Evolutionary conservation across 2,113 vertebrate species (phyloP), one percentile per base, ranked within the genome.

Genomic region (Dermatemys mawii): DNA sequence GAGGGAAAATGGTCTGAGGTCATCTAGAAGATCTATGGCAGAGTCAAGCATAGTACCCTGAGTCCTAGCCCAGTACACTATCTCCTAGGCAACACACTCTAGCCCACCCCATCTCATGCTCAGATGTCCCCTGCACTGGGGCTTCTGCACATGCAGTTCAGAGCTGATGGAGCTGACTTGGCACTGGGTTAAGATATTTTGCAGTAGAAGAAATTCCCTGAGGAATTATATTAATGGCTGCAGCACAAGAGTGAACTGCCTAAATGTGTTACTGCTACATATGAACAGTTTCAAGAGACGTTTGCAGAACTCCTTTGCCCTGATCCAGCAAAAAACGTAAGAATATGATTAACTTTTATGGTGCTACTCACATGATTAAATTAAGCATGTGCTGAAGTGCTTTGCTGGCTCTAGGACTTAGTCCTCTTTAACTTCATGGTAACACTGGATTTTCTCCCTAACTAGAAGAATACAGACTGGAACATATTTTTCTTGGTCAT

Each of bases 191-290:
- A 78, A 2, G 4, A n/a, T 54, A 48, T 67, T 1, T 44, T 26
- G 2, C 22, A 11, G 22, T 12, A 17, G 14, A 12, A 83, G 22
- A 21, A 73, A 84, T 63, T 16, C 1, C 50, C 44, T 24, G 1
- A 4, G 53, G 3, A 63, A 27, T 84, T 93, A 12, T 22, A 1
- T 50, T 70, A 4, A 4, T 79, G 27, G 84, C 81, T 75, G 55
- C 11, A 46, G 1, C 3, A 78, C 0, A 0, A 1, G 13, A 1
- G 0, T 35, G 2, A 53, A 46, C 27, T 91, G 1, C 88, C 38
- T 50, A 60, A 44, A 55, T 5, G 0, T 60, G 57, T 35, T 46
- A 41, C 48, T 83, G 2, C 0, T 3, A 11, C 63, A 38, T 21
- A 70, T n/a, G n/a, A 38, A 70, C n/a, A 70, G 22, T 21, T 70